Evolutionary conservation across 2,797 vertebrate genomes (phyloP), one percentile per base, ranked within the genome.

Genomic region (Tachyglossus aculeatus): DNA sequence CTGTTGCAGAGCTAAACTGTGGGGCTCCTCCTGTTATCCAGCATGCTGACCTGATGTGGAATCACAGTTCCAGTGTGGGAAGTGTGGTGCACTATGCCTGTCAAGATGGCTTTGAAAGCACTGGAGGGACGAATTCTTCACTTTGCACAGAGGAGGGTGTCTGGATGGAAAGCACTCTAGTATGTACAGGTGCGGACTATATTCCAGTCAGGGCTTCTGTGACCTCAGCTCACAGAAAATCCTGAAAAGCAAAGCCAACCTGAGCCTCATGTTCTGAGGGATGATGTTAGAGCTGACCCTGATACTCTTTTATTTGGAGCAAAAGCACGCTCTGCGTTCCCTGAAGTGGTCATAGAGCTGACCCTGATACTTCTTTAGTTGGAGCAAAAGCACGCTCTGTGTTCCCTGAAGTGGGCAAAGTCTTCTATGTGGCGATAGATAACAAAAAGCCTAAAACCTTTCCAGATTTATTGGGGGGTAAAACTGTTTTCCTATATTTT

Each of bases 11-110:
- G 86, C 82, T 86, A 38, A 24, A 75, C 50, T 95, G 94, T 78
- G 93, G 93, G 39, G 72, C 10, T 59, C 91, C 92, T 33, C 89
- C 88, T 4, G 13, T 71, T 11, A 78, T 93, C 57, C 70, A 63
- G 21, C 86, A 83, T 21, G 82, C 91, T 40, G 67, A 88, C 67
- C 86, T 83, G 48, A 40, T 84, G 37, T 94, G 91, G 88, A 84
- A 89, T 48, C 80, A 67, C 60, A 71, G 67, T 44, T 88, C 88
- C 47, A 70, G 66, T 1, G 77, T 89, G 40, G 89, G 91, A 61
- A 81, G 88, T 54, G 83, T 75, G 37, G 93, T 90, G 32, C 69
- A 78, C 16, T 96, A 94, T 77, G 32, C 71, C 67, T 95, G 93
- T 81, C 84, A 78, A 69, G 75, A 88, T 14, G 92, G 94, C 64